Percentiles rank a stretch among this genome's conserved stretches.
Evolutionary conservation across 2,797 vertebrate genomes (phyloP).

Genomic region (Nothura maculosa): DNA sequence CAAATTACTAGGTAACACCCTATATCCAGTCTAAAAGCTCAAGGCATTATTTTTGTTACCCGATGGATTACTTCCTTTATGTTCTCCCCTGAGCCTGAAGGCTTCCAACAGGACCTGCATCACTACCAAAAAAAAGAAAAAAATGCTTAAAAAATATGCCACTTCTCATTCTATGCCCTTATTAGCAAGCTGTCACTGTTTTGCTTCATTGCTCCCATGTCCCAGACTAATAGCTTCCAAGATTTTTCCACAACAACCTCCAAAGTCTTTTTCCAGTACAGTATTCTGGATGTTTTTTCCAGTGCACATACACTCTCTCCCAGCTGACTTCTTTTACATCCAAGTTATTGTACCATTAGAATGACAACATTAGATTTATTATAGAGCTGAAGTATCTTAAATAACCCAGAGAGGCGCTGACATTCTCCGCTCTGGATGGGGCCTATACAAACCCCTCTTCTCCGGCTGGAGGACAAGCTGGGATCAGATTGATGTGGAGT

Average conservation of each 20-base stretch:
- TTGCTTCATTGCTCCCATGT: constrained; percentile 21
- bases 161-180: not conserved
- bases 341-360: constrained; percentile 53
- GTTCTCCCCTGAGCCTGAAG: not conserved
- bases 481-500: constrained; percentile 29
- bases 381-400: not conserved
- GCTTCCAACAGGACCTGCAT: not conserved
- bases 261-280: constrained; percentile 5
- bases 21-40: not conserved
- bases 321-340: constrained; percentile 61
- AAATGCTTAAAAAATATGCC: not conserved
- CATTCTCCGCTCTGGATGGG: constrained; percentile 51
- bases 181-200: not conserved
- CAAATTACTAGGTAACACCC: not conserved
- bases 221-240: not conserved
- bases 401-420: constrained; percentile 57
- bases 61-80: not conserved
- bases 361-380: constrained; percentile 52
- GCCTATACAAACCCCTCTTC: constrained; percentile 35
- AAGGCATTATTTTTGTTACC: not conserved
- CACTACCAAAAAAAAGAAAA: not conserved
- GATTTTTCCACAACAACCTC: constrained; percentile 36
- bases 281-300: constrained; percentile 50
- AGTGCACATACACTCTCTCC: constrained; percentile 21
- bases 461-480: constrained; percentile 60